Conservation (phyloP, 2,113 vertebrate species). For the Cebidichthys violaceus region DNA sequence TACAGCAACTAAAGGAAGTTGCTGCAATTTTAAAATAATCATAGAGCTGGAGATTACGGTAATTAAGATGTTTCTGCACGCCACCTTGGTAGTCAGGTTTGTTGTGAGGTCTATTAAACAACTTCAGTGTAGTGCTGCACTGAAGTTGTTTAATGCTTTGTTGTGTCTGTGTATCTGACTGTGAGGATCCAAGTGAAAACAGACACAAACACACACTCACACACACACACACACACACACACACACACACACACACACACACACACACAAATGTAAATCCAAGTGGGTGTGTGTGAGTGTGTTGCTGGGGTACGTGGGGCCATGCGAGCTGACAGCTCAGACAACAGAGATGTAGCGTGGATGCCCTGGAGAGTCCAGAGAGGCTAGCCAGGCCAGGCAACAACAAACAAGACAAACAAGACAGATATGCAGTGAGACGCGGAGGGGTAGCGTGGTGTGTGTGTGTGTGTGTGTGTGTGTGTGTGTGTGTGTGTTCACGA, state of each 20-base stretch:
- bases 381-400: constrained; percentile 65
- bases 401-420: constrained; percentile 80
- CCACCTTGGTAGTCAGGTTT: constrained; percentile 27
- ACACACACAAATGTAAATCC: constrained; percentile 42
- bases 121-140: background rate
- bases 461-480: constrained; percentile 36
- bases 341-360: constrained; percentile 73
- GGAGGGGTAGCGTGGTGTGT: constrained; percentile 1
- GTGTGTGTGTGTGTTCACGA: constrained; percentile 22
- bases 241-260: constrained; percentile 30
- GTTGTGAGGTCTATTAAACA: constrained; percentile 40
- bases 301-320: constrained; percentile 47
- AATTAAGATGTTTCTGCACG: constrained; percentile 6
- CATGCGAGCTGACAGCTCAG: constrained; percentile 72
- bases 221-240: constrained; percentile 33
- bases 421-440: constrained; percentile 63
- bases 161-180: constrained; percentile 32
- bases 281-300: background rate
- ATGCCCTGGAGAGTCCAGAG: constrained; percentile 67
- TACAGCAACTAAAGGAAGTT: constrained; percentile 25
- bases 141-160: background rate
- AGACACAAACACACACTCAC: constrained; percentile 13
- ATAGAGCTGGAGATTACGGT: constrained; percentile 34
- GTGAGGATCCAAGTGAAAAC: constrained; percentile 18
- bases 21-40: constrained; percentile 24